Evolutionary conservation across 2,888 invertebrate genomes (phyloP).

Genomic region (Myopa tessellatipennis): DNA sequence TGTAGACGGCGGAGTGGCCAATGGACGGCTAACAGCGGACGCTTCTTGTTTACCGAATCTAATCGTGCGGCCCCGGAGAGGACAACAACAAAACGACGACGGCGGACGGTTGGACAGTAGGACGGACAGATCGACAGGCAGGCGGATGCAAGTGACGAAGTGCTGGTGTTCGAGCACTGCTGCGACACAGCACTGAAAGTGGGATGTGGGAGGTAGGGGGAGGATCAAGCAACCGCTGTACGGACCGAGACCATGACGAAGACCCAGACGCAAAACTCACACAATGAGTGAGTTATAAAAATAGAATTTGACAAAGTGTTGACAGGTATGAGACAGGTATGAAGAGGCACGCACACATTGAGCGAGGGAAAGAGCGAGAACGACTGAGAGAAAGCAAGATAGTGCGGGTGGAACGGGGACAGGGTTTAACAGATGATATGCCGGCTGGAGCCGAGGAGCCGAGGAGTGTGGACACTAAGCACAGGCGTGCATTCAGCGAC

Average conservation of each 20-base stretch:
- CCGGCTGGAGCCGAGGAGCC: no score
- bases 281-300: conserved; percentile 48
- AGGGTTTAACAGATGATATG: no score
- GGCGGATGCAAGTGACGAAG: background rate
- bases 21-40: conserved; percentile 24
- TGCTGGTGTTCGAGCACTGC: background rate
- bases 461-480: no score
- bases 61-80: conserved; percentile 44
- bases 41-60: conserved; percentile 44
- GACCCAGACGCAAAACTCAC: background rate
- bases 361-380: background rate
- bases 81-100: conserved; percentile 18
- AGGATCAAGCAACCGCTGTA: background rate
- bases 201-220: no score
- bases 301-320: conserved; percentile 49
- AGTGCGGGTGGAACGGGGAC: no score
- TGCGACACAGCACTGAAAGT: no score
- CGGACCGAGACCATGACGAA: background rate
- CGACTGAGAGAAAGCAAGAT: no score
- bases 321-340: conserved; percentile 44
- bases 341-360: background rate
- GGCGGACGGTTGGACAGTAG: background rate
- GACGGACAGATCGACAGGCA: no score
- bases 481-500: no score
- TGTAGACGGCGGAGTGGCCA: conserved; percentile 8